Conservation (phyloP, 2,888 invertebrate species). For the Calliopum simillimum region DNA sequence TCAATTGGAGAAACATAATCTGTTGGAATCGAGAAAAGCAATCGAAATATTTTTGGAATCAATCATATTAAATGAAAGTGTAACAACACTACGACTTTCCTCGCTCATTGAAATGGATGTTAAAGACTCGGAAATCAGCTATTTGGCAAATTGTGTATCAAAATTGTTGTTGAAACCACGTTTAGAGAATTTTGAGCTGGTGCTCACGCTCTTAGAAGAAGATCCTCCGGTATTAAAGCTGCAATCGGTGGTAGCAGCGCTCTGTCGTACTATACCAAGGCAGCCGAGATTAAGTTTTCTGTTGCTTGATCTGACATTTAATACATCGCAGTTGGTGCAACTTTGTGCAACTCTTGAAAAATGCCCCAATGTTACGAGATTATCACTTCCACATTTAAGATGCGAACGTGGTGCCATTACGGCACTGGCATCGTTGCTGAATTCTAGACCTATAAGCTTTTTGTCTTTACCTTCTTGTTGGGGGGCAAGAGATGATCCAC, state of each 20-base stretch:
- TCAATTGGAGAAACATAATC: constrained; percentile 68
- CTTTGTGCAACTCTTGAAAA: constrained; percentile 69
- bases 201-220: constrained; percentile 70
- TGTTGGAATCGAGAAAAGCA: constrained; percentile 57
- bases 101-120: constrained; percentile 70
- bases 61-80: constrained; percentile 69
- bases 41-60: constrained; percentile 69
- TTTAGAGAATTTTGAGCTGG: constrained; percentile 69
- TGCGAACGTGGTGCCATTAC: constrained; percentile 70
- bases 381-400: constrained; percentile 71
- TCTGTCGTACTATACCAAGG: constrained; percentile 62
- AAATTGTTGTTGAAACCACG: constrained; percentile 68
- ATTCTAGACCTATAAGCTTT: constrained; percentile 68
- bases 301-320: constrained; percentile 70
- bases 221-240: constrained; percentile 68
- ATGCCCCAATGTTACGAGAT: constrained; percentile 69
- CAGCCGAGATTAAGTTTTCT: constrained; percentile 67
- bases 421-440: constrained; percentile 68
- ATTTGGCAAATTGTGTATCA: constrained; percentile 68
- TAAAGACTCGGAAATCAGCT: constrained; percentile 68
- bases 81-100: constrained; percentile 69
- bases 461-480: constrained; percentile 70
- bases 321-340: constrained; percentile 70
- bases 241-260: constrained; percentile 70
- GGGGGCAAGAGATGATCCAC: constrained; percentile 69